Percentiles rank a stretch among this genome's conserved stretches.
These are phyloP conservation scores for Cynopterus brachyotis DNA, from an alignment of 2,113 vertebrate genomes.

Conservation along the genomic window DNA sequence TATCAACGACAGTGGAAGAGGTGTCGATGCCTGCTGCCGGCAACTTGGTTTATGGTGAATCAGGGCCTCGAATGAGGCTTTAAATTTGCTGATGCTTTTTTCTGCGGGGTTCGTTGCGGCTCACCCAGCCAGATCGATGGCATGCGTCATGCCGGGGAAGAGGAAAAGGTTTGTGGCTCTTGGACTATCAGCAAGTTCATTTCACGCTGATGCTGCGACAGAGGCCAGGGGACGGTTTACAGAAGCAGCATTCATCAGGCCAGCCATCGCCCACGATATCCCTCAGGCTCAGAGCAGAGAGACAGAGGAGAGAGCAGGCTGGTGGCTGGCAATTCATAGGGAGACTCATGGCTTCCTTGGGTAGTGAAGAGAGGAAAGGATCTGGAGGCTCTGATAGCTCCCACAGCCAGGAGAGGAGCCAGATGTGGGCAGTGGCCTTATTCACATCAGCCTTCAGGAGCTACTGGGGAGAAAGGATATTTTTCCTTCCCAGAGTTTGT, in stretches of 20 bases:
- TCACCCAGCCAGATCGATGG: constrained; percentile 64
- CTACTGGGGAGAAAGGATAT: not conserved
- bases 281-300: constrained; percentile 34
- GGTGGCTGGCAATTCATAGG: not conserved
- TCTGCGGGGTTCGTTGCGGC: constrained; percentile 48
- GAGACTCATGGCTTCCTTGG: not conserved
- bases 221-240: constrained; percentile 58
- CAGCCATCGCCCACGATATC: not conserved
- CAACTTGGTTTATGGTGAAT: constrained; percentile 73
- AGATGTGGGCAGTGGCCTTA: not conserved
- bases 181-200: constrained; percentile 72
- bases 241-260: constrained; percentile 54
- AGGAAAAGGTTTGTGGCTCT: constrained; percentile 68
- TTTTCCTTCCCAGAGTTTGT: not conserved
- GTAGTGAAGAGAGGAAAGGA: not conserved
- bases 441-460: not conserved
- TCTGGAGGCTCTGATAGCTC: not conserved
- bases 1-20: constrained; percentile 54
- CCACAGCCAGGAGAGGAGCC: not conserved
- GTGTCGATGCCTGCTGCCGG: constrained; percentile 54
- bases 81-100: constrained; percentile 67
- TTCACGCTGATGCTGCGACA: constrained; percentile 60
- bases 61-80: constrained; percentile 51
- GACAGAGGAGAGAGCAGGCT: not conserved
- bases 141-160: not conserved